phyloP scores from a whole-genome alignment of 2,888 invertebrate genomes.

The Bellardia pandia region DNA sequence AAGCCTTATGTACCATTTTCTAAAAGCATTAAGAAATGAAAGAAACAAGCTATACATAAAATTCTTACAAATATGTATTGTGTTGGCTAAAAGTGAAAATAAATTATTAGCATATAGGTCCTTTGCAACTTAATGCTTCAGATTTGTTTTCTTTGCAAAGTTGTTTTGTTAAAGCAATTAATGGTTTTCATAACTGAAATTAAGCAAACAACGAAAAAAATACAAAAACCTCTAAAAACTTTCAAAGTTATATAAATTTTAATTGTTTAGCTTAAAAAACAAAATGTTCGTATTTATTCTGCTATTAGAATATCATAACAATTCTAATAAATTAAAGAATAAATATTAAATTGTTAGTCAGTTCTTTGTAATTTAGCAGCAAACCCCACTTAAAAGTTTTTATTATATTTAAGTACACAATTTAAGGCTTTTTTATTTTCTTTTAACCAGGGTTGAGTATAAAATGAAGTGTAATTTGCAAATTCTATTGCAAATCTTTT shows the following conservation, averaged over 20 bases:
- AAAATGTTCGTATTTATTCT: slow-evolving; percentile 5
- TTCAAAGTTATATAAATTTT: slow-evolving; percentile 13
- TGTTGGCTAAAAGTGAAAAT: no score
- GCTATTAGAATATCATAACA: not conserved
- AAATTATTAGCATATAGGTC: not conserved
- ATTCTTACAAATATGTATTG: no score
- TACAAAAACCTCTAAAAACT: not conserved
- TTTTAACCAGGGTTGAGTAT: not conserved
- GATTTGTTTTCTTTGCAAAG: not conserved
- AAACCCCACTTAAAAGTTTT: not conserved
- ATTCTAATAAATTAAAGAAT: not conserved
- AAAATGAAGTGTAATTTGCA: slow-evolving; percentile 35
- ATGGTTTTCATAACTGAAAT: not conserved
- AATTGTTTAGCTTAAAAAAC: slow-evolving; percentile 8
- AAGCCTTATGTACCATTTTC: not conserved
- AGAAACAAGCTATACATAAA: no score
- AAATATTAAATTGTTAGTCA: not conserved
- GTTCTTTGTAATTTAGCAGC: not conserved
- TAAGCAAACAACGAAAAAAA: not conserved
- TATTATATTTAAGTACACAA: not conserved
- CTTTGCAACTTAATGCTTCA: not conserved
- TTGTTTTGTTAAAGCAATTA: slow-evolving; percentile 14
- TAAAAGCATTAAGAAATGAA: not conserved
- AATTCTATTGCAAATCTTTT: slow-evolving; percentile 3
- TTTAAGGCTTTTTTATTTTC: not conserved